A percentile compares a stretch with the other conserved stretches of the same genome.
Evolutionary conservation across 2,797 vertebrate genomes (phyloP).

Genomic region (Myripristis jacobus): DNA sequence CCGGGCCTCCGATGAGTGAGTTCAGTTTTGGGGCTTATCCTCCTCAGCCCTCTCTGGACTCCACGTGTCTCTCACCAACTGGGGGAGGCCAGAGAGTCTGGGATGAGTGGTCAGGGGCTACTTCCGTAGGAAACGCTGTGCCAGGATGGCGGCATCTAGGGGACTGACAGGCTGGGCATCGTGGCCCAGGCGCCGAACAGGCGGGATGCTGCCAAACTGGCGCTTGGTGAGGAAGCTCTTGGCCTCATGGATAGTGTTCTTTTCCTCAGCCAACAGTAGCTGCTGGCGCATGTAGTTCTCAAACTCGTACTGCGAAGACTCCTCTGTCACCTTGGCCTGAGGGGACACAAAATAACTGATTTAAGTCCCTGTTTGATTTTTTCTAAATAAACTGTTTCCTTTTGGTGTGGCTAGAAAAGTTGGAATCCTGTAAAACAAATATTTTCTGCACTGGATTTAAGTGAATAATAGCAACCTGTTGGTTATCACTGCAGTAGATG

Average conservation of each 20-base stretch:
- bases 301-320: conserved; percentile 98
- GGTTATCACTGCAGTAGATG: background rate
- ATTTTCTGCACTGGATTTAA: background rate
- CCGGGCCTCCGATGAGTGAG: conserved; percentile 26
- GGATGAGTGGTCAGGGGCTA: conserved; percentile 69
- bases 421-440: background rate
- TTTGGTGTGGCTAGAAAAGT: background rate
- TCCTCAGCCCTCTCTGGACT: conserved; percentile 51
- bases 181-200: conserved; percentile 93
- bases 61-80: conserved; percentile 23
- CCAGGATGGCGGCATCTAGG: conserved; percentile 94
- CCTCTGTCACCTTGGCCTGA: conserved; percentile 94
- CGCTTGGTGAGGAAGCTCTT: conserved; percentile 94
- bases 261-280: conserved; percentile 97
- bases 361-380: conserved; percentile 21
- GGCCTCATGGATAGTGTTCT: conserved; percentile 95
- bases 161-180: conserved; percentile 97
- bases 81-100: conserved; percentile 46
- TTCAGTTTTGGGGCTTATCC: conserved; percentile 42
- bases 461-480: background rate
- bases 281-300: conserved; percentile 99
- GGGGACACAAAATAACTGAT: conserved; percentile 22
- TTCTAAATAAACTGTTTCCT: background rate
- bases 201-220: conserved; percentile 93
- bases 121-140: conserved; percentile 96